Evolutionary conservation across 2,888 invertebrate genomes (phyloP).

Genomic region (Dynastes maya): DNA sequence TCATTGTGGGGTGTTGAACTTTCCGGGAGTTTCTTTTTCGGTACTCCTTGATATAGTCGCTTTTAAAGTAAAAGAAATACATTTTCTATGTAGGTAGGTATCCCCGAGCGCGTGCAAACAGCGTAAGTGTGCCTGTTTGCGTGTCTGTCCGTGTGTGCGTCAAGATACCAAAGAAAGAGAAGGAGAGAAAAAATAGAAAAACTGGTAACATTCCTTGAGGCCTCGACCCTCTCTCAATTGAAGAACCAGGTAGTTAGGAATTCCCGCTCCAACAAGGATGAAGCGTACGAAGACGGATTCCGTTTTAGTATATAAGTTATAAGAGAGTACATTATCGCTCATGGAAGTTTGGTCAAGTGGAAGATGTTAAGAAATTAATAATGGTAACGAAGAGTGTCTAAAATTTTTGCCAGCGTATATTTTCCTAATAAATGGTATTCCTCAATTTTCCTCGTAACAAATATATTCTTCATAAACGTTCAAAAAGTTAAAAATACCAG

Average conservation of each 20-base stretch:
- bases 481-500: too few species aligned
- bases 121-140: background rate
- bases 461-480: too few species aligned
- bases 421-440: too few species aligned
- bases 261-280: slow-evolving; percentile 35
- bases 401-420: too few species aligned
- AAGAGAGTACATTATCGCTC: background rate
- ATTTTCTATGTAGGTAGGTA: background rate
- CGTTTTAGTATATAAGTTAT: slow-evolving; percentile 10
- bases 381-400: too few species aligned
- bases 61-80: too few species aligned
- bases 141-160: background rate
- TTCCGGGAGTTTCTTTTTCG: background rate
- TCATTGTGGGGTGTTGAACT: background rate
- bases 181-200: slow-evolving; percentile 17
- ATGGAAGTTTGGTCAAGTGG: too few species aligned
- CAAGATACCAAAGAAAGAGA: slow-evolving; percentile 1
- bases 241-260: slow-evolving; percentile 44
- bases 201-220: slow-evolving; percentile 42
- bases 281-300: slow-evolving; percentile 23
- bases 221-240: slow-evolving; percentile 39
- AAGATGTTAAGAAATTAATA: too few species aligned
- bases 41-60: too few species aligned
- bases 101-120: slow-evolving; percentile 8
- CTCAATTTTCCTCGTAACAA: too few species aligned